Base-by-base conservation (phyloP, 2,888 invertebrate genomes). In the Scaptomyza tumidula region DNA sequence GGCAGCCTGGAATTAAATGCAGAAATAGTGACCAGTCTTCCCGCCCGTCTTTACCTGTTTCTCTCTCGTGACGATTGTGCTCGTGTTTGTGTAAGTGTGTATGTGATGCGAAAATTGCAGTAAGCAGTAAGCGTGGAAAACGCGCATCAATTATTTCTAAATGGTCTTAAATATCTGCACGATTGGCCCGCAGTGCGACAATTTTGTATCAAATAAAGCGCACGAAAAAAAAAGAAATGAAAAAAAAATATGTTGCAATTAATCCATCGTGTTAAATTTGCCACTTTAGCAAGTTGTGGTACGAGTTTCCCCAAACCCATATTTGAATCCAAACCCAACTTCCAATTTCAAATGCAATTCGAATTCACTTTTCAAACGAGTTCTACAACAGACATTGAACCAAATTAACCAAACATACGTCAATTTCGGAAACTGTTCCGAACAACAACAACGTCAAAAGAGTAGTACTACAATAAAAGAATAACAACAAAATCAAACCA, bases 71-170 rank as follows among this genome's bases (percentile, higher is more conserved):
- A 16, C 56, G 43, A 10, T 44, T 46, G 48, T 19, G 48, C 45
- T 29, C 62, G 58, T 46, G 41, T 13, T 0, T 44, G 13, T 45
- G 44, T 55, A 27, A 29, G 50, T 33, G 44, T 52, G 57, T 56
- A 29, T 56, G 50, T 55, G 31, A 33, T 64, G 63, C 59, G 57
- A 52, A 52, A 69, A 60, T 66, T 65, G 65, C 49, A 13, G 71
- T 49, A 52, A 57, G 75, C 48, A 54, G 55, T 61, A 59, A 73
- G 65, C 63, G 76, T 72, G 75, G 63, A 76, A 82, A 84, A 75
- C 71, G 75, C 70, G 71, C 85, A 67, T 85, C 76, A 80, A 87
- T 85, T 85, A 88, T 78, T 75, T 75, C 74, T 55, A 78, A 86
- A 80, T 75, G 73, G 61, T 66, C 67, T 44, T 55, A 71, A 72